Percentiles rank a stretch among this genome's conserved stretches.
Evolutionary conservation across 2,888 invertebrate species (phyloP).

Genomic region (Hypolimnas misippus): DNA sequence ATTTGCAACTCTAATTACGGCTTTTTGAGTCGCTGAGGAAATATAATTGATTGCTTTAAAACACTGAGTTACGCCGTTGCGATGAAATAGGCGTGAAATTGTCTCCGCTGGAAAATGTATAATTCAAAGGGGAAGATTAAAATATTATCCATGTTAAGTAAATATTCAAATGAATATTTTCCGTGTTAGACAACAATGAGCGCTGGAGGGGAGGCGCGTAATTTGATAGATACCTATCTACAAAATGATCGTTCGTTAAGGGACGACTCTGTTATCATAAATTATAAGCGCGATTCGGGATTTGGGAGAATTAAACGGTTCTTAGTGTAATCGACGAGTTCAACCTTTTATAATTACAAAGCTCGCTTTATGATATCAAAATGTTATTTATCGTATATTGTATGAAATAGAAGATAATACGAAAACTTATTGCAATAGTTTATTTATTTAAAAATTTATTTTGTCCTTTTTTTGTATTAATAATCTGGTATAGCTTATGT

Average conservation of each 20-base stretch:
- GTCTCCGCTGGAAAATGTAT: conserved; percentile 84
- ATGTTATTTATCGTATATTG: background rate
- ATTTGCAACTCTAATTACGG: conserved; percentile 57
- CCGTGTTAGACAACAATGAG: conserved; percentile 83
- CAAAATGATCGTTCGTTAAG: conserved; percentile 81
- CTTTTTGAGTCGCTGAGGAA: conserved; percentile 44
- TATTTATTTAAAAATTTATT: no score
- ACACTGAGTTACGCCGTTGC: conserved; percentile 64
- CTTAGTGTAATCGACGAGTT: conserved; percentile 51
- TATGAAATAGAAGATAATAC: no score
- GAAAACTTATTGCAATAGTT: no score
- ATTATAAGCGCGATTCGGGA: conserved; percentile 80
- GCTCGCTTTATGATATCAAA: background rate
- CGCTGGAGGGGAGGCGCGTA: conserved; percentile 74
- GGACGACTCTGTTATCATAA: conserved; percentile 80
- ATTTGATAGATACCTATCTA: conserved; percentile 84
- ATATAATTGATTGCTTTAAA: conserved; percentile 58
- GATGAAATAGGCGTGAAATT: conserved; percentile 75
- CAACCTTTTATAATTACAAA: conserved; percentile 28
- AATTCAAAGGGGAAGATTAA: conserved; percentile 85
- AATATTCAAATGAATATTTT: conserved; percentile 85
- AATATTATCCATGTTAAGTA: conserved; percentile 85
- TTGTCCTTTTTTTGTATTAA: no score
- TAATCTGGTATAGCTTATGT: no score
- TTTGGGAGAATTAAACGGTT: conserved; percentile 74